Evolutionary conservation across 2,888 invertebrate species (phyloP).

Genomic region (Stenodera caucasica): DNA sequence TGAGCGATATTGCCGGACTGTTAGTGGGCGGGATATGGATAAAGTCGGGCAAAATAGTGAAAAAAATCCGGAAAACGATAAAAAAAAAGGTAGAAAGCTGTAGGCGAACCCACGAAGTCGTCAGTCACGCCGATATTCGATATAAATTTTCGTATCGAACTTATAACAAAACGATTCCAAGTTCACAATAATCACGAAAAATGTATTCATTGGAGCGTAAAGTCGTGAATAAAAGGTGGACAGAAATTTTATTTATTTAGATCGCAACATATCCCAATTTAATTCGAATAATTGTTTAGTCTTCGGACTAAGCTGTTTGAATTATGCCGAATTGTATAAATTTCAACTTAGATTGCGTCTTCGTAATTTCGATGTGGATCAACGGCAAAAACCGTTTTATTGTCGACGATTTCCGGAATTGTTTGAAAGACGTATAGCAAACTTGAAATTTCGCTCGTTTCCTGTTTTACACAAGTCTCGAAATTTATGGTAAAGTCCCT

Average conservation of each 20-base stretch:
- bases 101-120: conserved; percentile 21
- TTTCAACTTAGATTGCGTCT: too few species aligned
- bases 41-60: background rate
- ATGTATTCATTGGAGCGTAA: background rate
- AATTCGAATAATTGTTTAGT: background rate
- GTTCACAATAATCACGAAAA: conserved; percentile 5
- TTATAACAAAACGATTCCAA: background rate
- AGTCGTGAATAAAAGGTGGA: background rate
- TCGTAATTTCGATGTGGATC: too few species aligned
- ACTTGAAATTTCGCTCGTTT: too few species aligned
- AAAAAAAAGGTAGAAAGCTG: background rate
- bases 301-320: too few species aligned
- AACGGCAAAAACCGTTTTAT: too few species aligned
- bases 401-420: too few species aligned
- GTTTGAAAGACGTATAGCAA: too few species aligned
- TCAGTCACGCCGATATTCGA: conserved; percentile 26
- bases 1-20: background rate
- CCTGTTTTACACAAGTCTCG: too few species aligned
- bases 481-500: too few species aligned
- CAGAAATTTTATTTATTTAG: conserved; percentile 10
- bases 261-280: background rate
- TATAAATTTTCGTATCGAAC: background rate
- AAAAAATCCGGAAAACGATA: background rate
- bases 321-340: too few species aligned
- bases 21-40: background rate